These are phyloP conservation scores for Lissocephala sabroskyi DNA, from an alignment of 2,888 invertebrate species.

Conservation along the genomic window DNA sequence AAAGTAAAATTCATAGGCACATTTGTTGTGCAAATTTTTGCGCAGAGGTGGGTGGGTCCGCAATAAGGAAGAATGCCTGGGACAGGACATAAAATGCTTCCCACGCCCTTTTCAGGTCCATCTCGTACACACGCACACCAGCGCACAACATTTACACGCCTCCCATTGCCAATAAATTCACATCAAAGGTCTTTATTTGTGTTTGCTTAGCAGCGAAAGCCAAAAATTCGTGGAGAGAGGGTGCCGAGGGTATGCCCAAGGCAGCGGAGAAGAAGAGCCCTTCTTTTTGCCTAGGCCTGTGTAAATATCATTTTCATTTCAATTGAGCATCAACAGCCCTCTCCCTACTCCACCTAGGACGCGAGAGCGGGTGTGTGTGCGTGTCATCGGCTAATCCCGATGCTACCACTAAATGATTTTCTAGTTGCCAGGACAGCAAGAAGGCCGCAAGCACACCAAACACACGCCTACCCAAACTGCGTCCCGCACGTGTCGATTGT, in stretches of 20 bases:
- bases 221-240: slow-evolving; percentile 19
- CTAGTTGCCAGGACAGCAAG: slow-evolving; percentile 53
- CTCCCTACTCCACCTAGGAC: neutral
- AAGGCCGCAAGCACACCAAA: slow-evolving; percentile 27
- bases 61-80: neutral
- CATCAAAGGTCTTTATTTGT: slow-evolving; percentile 65
- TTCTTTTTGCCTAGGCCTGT: slow-evolving; percentile 47
- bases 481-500: slow-evolving; percentile 69
- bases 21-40: slow-evolving; percentile 70
- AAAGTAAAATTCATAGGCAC: slow-evolving; percentile 61
- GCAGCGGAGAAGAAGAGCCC: too few species aligned
- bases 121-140: too few species aligned
- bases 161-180: slow-evolving; percentile 57
- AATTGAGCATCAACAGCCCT: slow-evolving; percentile 43
- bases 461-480: neutral
- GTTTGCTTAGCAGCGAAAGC: slow-evolving; percentile 61
- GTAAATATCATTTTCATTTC: slow-evolving; percentile 68
- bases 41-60: slow-evolving; percentile 6
- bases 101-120: slow-evolving; percentile 35
- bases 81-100: slow-evolving; percentile 17
- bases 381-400: slow-evolving; percentile 66
- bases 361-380: slow-evolving; percentile 38
- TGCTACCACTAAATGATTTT: slow-evolving; percentile 70
- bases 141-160: too few species aligned
- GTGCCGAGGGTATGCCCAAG: slow-evolving; percentile 11